These are phyloP conservation scores for Knipowitschia caucasica DNA, from an alignment of 2,797 vertebrate species.

Conservation along the genomic window DNA sequence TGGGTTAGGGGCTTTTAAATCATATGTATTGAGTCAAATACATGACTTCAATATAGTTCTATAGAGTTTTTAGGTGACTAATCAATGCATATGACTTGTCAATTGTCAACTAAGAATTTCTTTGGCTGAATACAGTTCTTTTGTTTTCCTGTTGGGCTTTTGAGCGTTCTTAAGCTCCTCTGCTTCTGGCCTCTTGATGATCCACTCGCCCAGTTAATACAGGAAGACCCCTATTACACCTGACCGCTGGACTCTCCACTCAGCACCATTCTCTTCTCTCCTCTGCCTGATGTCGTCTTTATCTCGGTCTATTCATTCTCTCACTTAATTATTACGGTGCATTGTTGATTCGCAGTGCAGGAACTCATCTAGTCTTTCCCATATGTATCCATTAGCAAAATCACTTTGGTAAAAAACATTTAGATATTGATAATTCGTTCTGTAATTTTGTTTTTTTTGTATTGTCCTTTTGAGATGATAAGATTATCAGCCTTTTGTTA, in stretches of 20 bases:
- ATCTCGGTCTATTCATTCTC: neutral
- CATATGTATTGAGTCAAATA: too few species aligned
- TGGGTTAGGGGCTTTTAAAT: too few species aligned
- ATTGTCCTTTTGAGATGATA: too few species aligned
- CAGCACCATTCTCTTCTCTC: slow-evolving; percentile 41
- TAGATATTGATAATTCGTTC: neutral
- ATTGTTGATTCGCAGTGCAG: slow-evolving; percentile 49
- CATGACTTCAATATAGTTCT: too few species aligned
- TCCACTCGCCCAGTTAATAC: slow-evolving; percentile 41
- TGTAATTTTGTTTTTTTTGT: neutral
- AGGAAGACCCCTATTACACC: slow-evolving; percentile 41
- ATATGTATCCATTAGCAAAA: too few species aligned
- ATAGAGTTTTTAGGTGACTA: too few species aligned
- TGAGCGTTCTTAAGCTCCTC: slow-evolving; percentile 16
- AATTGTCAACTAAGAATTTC: too few species aligned
- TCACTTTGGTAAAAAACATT: too few species aligned
- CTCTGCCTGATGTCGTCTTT: slow-evolving; percentile 8
- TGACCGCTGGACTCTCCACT: slow-evolving; percentile 22
- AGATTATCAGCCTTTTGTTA: too few species aligned
- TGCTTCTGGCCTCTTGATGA: slow-evolving; percentile 34
- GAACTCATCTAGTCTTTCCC: slow-evolving; percentile 26
- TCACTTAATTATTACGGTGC: slow-evolving; percentile 9
- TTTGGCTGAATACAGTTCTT: slow-evolving; percentile 1
- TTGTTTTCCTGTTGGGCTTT: slow-evolving; percentile 4
- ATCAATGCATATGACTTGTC: too few species aligned